phyloP scores from a whole-genome alignment of 2,888 invertebrate genomes.

The Limulus polyphemus region DNA sequence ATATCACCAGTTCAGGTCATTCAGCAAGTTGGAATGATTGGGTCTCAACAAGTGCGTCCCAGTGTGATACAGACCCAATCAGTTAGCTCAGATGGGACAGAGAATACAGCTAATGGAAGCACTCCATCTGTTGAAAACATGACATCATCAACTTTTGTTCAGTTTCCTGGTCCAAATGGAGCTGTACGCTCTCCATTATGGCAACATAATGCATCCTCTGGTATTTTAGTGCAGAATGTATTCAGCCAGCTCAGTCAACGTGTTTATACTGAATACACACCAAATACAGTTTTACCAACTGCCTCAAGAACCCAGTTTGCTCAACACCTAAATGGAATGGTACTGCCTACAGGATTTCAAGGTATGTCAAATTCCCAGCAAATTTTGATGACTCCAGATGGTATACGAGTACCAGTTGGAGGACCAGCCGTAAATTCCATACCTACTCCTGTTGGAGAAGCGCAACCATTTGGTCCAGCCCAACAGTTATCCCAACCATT shows the following conservation, averaged over 20 bases:
- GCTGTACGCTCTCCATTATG: too few relatives aligned
- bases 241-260: conserved; percentile 11
- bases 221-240: conserved; percentile 22
- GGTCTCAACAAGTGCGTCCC: conserved; percentile 13
- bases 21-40: conserved; percentile 7
- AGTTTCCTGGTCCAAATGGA: too few relatives aligned
- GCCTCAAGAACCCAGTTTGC: conserved; percentile 35
- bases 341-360: conserved; percentile 15
- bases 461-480: conserved; percentile 13
- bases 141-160: too few relatives aligned
- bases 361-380: conserved; percentile 20
- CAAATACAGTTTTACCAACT: conserved; percentile 35
- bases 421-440: neutral
- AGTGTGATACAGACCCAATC: neutral
- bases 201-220: conserved; percentile 8
- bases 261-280: conserved; percentile 29
- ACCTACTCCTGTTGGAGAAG: conserved; percentile 17
- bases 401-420: conserved; percentile 20
- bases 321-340: conserved; percentile 22
- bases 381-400: conserved; percentile 17
- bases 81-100: too few relatives aligned
- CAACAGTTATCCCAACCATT: conserved; percentile 18
- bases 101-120: too few relatives aligned
- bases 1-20: conserved; percentile 10
- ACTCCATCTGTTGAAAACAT: too few relatives aligned